phyloP scores from a whole-genome alignment of 2,888 invertebrate genomes.

The Caradrina clavipalpis region DNA sequence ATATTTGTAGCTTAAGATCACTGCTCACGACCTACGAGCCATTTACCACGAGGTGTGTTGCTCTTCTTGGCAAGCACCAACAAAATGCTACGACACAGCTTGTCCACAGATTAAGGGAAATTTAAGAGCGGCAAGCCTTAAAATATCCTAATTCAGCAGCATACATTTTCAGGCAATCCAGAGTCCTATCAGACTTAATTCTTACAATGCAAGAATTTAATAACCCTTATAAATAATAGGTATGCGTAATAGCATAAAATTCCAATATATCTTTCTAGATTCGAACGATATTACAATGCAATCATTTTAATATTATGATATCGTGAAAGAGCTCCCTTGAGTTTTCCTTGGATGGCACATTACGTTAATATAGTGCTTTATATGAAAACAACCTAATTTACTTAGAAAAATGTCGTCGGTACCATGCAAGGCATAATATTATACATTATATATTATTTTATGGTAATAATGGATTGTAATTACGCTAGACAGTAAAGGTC shows the following conservation, averaged over 20 bases:
- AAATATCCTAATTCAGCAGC: not conserved
- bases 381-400: conserved; percentile 53
- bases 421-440: conserved; percentile 29
- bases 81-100: conserved; percentile 20
- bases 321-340: conserved; percentile 47
- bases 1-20: not conserved
- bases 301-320: conserved; percentile 38
- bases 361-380: conserved; percentile 44
- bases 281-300: conserved; percentile 16
- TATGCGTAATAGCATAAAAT: not conserved
- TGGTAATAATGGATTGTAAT: not conserved
- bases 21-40: conserved; percentile 21
- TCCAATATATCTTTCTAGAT: conserved; percentile 1
- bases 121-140: conserved; percentile 8
- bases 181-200: not conserved
- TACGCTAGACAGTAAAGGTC: too few relatives aligned
- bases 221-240: not conserved
- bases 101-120: not conserved
- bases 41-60: conserved; percentile 10
- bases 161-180: not conserved
- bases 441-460: not conserved
- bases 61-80: conserved; percentile 11
- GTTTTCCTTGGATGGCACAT: conserved; percentile 33
- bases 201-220: not conserved
- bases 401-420: conserved; percentile 45